phyloP scores from a whole-genome alignment of 2,888 invertebrate genomes.

The Xanthorhoe designata region DNA sequence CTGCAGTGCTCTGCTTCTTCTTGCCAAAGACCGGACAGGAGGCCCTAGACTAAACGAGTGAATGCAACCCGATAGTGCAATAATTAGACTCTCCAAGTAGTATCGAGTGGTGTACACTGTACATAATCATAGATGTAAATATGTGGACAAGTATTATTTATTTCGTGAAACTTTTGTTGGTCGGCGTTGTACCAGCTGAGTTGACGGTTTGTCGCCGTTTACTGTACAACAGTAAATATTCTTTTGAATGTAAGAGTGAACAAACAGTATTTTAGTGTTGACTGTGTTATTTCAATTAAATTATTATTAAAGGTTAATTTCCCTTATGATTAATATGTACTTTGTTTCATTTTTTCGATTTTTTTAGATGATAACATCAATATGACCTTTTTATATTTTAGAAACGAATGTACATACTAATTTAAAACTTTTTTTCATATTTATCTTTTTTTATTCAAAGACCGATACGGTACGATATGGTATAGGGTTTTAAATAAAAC shows the following conservation, averaged over 20 bases:
- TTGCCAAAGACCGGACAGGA: conserved; percentile 91
- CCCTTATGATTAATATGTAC: conserved; percentile 55
- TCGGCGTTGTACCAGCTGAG: conserved; percentile 20
- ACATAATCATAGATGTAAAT: conserved; percentile 77
- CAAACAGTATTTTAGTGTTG: conserved; percentile 82
- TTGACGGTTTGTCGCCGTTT: conserved; percentile 57
- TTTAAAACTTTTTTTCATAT: too few relatives aligned
- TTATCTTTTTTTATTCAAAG: too few relatives aligned
- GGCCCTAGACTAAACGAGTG: conserved; percentile 86
- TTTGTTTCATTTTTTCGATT: conserved; percentile 54
- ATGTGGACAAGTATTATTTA: conserved; percentile 78
- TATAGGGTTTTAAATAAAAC: conserved; percentile 29
- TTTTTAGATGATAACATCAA: background rate
- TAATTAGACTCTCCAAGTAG: conserved; percentile 62
- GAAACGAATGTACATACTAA: too few relatives aligned
- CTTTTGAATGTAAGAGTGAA: conserved; percentile 69
- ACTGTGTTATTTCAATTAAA: conserved; percentile 83
- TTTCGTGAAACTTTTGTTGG: conserved; percentile 39
- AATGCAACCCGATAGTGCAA: conserved; percentile 62
- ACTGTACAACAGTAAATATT: conserved; percentile 76
- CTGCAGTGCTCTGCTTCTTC: conserved; percentile 90
- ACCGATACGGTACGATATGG: background rate
- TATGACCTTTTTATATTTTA: background rate
- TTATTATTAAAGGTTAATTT: conserved; percentile 81
- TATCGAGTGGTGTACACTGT: conserved; percentile 68